Base-by-base conservation (phyloP, 2,113 vertebrate genomes). In the Otolemur garnettii region DNA sequence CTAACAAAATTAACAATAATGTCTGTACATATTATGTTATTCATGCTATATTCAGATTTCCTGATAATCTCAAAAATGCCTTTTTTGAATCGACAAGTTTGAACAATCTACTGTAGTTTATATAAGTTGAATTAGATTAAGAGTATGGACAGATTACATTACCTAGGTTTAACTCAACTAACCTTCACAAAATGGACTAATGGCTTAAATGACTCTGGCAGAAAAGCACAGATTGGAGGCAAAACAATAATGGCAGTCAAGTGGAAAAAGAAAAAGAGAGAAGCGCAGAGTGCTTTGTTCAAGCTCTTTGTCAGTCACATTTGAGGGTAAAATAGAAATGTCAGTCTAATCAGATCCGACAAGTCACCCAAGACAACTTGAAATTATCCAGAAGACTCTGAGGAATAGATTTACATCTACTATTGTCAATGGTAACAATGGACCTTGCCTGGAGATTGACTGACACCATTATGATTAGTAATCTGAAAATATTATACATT, bases 1-100 rank as follows among this genome's bases (percentile, higher is more conserved):
- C 91, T 88, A 95, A 69, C 28, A 68, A 95, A 79, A 82, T 66
- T 55, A 59, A 68, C 64, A 74, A 62, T 17, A 86, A 80, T 72
- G 78, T 22, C 38, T 83, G 10, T 74, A 26, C 62, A 35, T 57
- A 22, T 75, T 35, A 35, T 9, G 45, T 77, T 74, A 74, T 22
- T 90, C 15, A 53, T 15, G 3, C 22, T 84, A 42, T 59, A 68
- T 62, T 78, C 72, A 75, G 19, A 87, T 92, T 94, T 84, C n/a
- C 33, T 26, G 28, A 74, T 77, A 66, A 10, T 87, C 81, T 92
- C 59, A 68, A 90, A 91, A 88, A 42, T 55, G 7, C 38, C 26
- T 68, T 79, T 85, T 95, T 91, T 82, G 62, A 94, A 74, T 55
- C 62, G 62, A 3, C 55, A 82, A 4, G 13, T 68, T 87, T 90